phyloP scores from a whole-genome alignment of 2,113 vertebrate genomes.

The Calyptomena viridis region DNA sequence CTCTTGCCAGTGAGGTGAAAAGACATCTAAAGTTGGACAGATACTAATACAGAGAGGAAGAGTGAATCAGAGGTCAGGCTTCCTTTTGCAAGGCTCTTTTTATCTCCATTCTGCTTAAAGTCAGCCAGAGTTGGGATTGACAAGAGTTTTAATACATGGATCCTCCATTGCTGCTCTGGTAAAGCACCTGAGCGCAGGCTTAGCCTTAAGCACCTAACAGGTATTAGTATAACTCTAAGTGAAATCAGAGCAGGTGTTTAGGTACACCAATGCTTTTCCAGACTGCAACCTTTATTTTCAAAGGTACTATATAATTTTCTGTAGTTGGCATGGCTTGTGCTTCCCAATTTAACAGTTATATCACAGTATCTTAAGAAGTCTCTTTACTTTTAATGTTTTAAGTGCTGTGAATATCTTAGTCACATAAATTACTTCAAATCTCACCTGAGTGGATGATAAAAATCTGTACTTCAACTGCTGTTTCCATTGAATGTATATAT shows the following conservation, averaged over 20 bases:
- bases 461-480: not conserved
- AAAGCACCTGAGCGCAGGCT: not conserved
- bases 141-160: fast-evolving
- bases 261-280: not conserved
- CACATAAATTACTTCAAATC: not conserved
- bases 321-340: fast-evolving
- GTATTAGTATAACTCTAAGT: fast-evolving
- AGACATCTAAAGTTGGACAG: not conserved
- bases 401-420: not conserved
- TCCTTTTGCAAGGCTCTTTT: not conserved
- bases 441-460: not conserved
- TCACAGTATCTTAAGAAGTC: not conserved
- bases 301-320: not conserved
- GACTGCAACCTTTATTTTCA: not conserved
- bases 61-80: not conserved
- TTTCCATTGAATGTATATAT: not conserved
- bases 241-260: not conserved
- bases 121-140: not conserved
- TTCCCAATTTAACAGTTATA: not conserved
- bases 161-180: not conserved
- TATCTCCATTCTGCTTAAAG: not conserved
- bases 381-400: not conserved
- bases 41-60: not conserved
- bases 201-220: not conserved
- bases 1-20: not conserved